Conservation (phyloP, 2,797 vertebrate genomes). For the Zenarchopterus dispar region DNA sequence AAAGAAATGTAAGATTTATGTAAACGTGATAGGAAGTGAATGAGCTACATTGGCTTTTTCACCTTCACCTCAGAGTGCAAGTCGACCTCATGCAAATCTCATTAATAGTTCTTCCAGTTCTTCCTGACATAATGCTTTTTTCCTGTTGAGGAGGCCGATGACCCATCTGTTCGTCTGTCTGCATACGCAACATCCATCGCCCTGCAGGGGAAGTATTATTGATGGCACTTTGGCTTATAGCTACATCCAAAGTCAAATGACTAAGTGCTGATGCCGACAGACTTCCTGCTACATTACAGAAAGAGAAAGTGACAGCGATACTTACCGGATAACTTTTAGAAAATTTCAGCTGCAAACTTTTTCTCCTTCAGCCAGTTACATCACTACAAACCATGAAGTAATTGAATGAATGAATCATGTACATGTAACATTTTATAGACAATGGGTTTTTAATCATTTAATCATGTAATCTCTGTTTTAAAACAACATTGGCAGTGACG, state of each 20-base stretch:
- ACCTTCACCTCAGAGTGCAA: constrained; percentile 33
- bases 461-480: background rate
- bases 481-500: no score
- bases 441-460: background rate
- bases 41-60: constrained; percentile 17
- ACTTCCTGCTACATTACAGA: constrained; percentile 23
- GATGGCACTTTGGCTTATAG: constrained; percentile 44
- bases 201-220: constrained; percentile 56
- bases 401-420: background rate
- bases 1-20: background rate
- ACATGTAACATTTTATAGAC: background rate
- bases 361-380: background rate
- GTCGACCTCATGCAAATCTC: constrained; percentile 19
- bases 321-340: background rate
- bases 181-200: constrained; percentile 19
- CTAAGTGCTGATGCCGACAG: constrained; percentile 45
- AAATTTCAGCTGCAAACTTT: background rate
- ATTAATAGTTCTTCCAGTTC: constrained; percentile 33
- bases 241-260: constrained; percentile 46
- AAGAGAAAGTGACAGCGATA: constrained; percentile 17
- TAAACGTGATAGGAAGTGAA: background rate
- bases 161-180: constrained; percentile 59
- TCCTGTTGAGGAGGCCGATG: constrained; percentile 36
- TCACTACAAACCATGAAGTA: background rate
- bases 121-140: constrained; percentile 41